phyloP scores from a whole-genome alignment of 2,888 invertebrate species.

The Uloborus plumipes region DNA sequence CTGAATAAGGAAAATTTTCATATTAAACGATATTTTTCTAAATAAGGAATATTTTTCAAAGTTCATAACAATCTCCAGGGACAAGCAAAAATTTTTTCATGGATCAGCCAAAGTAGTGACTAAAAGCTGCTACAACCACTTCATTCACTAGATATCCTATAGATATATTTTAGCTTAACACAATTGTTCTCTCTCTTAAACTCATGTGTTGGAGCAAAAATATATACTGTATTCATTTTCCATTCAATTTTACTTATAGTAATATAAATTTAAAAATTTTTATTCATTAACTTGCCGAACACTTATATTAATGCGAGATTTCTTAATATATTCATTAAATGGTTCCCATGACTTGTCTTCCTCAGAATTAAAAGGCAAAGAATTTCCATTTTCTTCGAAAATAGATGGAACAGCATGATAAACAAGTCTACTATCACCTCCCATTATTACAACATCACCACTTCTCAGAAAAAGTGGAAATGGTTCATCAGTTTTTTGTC shows the following conservation, averaged over 20 bases:
- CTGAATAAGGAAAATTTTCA: too few relatives aligned
- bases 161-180: too few relatives aligned
- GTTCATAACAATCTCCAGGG: too few relatives aligned
- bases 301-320: constrained; percentile 92
- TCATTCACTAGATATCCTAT: too few relatives aligned
- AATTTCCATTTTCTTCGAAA: constrained; percentile 73
- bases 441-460: constrained; percentile 94
- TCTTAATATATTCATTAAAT: constrained; percentile 77
- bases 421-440: constrained; percentile 83
- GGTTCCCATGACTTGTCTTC: constrained; percentile 69
- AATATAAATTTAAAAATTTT: not conserved
- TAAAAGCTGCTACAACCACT: too few relatives aligned
- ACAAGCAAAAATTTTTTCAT: too few relatives aligned
- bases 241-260: not conserved
- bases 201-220: too few relatives aligned
- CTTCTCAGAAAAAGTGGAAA: constrained; percentile 80
- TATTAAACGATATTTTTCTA: too few relatives aligned
- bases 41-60: too few relatives aligned
- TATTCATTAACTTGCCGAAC: constrained; percentile 83
- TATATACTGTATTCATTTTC: not conserved
- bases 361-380: constrained; percentile 72
- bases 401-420: constrained; percentile 97
- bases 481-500: constrained; percentile 77
- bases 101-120: too few relatives aligned
- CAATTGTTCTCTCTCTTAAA: too few relatives aligned